Percentiles rank a stretch among this genome's conserved stretches.
phyloP scores from a whole-genome alignment of 2,797 vertebrate genomes.

The Sternarchorhynchus goeldii region DNA sequence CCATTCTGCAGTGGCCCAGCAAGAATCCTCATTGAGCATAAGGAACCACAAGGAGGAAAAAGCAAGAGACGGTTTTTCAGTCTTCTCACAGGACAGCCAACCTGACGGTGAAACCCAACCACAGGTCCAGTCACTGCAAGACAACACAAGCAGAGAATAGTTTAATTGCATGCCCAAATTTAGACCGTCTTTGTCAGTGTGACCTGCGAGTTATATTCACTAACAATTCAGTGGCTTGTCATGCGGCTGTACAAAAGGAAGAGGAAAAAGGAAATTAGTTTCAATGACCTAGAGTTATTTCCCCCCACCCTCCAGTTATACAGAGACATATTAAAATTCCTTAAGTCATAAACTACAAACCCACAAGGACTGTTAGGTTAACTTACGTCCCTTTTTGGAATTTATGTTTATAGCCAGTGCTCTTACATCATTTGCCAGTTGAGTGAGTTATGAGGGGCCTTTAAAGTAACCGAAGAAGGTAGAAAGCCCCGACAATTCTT shows the following conservation, averaged over 20 bases:
- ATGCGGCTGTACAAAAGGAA: conserved; percentile 41
- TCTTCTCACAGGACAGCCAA: conserved; percentile 34
- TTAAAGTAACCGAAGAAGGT: background rate
- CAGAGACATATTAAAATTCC: conserved; percentile 22
- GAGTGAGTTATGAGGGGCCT: background rate
- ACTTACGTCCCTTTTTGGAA: background rate
- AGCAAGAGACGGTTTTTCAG: conserved; percentile 43
- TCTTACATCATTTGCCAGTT: background rate
- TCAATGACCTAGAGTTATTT: conserved; percentile 33
- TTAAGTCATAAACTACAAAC: conserved; percentile 26
- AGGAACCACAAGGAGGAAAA: conserved; percentile 38
- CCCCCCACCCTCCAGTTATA: conserved; percentile 14
- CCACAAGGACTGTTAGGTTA: background rate
- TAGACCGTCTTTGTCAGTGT: conserved; percentile 21
- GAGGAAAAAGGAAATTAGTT: conserved; percentile 32
- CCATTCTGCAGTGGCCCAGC: conserved; percentile 61
- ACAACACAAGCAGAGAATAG: conserved; percentile 45
- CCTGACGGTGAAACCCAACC: conserved; percentile 41
- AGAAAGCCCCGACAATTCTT: too few species aligned
- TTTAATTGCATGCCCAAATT: conserved; percentile 47
- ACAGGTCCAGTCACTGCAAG: conserved; percentile 63
- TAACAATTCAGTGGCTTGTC: conserved; percentile 62
- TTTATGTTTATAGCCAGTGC: background rate
- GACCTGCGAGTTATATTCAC: conserved; percentile 59
- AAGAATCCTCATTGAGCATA: conserved; percentile 57